Conservation (phyloP, 2,113 vertebrate genomes). For the Embiotoca jacksoni region DNA sequence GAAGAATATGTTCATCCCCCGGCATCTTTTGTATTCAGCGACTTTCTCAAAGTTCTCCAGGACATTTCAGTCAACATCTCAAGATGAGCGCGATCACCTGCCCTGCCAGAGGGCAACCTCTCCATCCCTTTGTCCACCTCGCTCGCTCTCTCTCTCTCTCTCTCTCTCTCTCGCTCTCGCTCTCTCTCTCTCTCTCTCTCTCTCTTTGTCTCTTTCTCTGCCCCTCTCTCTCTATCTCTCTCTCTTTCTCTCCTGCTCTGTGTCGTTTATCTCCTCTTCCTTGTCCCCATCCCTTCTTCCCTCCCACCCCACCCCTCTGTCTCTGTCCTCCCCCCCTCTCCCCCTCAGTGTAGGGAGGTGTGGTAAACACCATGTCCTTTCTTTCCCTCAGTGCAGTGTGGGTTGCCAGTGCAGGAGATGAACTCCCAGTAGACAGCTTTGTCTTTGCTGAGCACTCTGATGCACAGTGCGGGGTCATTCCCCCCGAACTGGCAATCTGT, state of each 20-base stretch:
- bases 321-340: conserved; percentile 41
- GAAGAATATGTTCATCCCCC: neutral
- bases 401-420: conserved; percentile 88
- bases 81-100: neutral
- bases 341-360: conserved; percentile 57
- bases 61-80: conserved; percentile 20
- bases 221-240: neutral
- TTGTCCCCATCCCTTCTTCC: neutral
- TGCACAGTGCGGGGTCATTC: conserved; percentile 84
- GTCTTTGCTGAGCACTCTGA: conserved; percentile 91
- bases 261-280: conserved; percentile 2
- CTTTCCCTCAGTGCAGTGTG: conserved; percentile 92
- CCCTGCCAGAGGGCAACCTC: conserved; percentile 1
- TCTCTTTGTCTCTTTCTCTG: neutral
- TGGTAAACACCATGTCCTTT: conserved; percentile 89
- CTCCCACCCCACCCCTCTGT: conserved; percentile 9
- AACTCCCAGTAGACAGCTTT: conserved; percentile 89
- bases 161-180: neutral
- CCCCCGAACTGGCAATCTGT: conserved; percentile 84
- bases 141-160: neutral
- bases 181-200: conserved; percentile 6
- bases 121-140: conserved; percentile 10
- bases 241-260: conserved; percentile 4
- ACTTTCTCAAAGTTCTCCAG: neutral
- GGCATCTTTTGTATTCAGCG: conserved; percentile 1